Evolutionary conservation across 2,888 invertebrate genomes (phyloP).

Genomic region (Margaritifera margaritifera): DNA sequence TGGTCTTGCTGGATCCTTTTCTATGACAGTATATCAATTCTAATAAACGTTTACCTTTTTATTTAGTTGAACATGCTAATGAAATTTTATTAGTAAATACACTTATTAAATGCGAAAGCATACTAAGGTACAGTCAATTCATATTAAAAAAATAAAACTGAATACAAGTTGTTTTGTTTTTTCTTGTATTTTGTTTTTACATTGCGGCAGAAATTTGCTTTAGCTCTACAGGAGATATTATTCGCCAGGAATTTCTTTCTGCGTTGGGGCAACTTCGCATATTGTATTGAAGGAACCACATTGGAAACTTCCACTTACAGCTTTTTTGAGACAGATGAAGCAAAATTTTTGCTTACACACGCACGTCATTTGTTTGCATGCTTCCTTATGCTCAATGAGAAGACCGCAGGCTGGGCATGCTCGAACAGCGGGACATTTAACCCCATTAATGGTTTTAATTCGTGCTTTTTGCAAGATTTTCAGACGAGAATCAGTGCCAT

Average conservation of each 20-base stretch:
- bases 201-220: too few relatives aligned
- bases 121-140: too few relatives aligned
- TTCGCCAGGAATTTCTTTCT: conserved; percentile 24
- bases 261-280: conserved; percentile 32
- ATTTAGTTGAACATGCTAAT: too few relatives aligned
- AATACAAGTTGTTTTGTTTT: too few relatives aligned
- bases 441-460: conserved; percentile 33
- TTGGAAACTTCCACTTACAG: conserved; percentile 16
- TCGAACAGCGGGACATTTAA: conserved; percentile 38
- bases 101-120: too few relatives aligned
- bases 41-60: too few relatives aligned
- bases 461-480: conserved; percentile 28
- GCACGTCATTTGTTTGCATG: conserved; percentile 47
- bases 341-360: conserved; percentile 43
- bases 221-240: too few relatives aligned
- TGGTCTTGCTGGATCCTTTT: too few relatives aligned
- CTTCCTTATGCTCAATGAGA: conserved; percentile 41
- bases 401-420: conserved; percentile 46
- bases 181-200: too few relatives aligned
- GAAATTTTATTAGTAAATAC: too few relatives aligned
- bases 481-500: conserved; percentile 36
- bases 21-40: too few relatives aligned
- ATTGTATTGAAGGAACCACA: conserved; percentile 35
- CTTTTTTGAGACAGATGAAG: conserved; percentile 44
- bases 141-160: too few relatives aligned